phyloP scores from a whole-genome alignment of 2,888 invertebrate genomes.

The Cryptus armator region DNA sequence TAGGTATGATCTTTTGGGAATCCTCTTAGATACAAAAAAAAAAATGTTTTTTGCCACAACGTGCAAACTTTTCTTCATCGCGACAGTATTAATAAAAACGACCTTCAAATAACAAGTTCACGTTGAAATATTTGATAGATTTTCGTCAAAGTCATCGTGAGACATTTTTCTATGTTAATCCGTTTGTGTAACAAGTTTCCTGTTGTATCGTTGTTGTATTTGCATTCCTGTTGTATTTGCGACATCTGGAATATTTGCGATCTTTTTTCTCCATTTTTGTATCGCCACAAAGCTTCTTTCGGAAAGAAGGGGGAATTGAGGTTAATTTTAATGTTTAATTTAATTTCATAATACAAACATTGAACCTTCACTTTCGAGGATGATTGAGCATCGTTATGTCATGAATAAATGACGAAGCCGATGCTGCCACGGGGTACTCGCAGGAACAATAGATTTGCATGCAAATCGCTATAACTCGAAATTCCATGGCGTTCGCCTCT shows the following conservation, averaged over 20 bases:
- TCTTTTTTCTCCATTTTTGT: too few species aligned
- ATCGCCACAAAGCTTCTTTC: too few species aligned
- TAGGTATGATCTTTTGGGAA: background rate
- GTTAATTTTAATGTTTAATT: too few species aligned
- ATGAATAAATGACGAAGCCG: background rate
- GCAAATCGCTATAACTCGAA: constrained; percentile 30
- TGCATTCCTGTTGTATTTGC: too few species aligned
- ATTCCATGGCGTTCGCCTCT: constrained; percentile 21
- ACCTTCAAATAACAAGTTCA: background rate
- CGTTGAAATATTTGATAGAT: too few species aligned
- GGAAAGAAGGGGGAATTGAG: too few species aligned
- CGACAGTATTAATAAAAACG: background rate
- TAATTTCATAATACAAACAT: too few species aligned
- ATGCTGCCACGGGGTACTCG: background rate
- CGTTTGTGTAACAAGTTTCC: too few species aligned
- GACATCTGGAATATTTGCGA: too few species aligned
- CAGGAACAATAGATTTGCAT: background rate
- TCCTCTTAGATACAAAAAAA: background rate
- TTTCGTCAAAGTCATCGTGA: too few species aligned
- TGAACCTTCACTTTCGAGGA: background rate
- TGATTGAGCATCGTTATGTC: background rate
- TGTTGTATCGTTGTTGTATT: too few species aligned
- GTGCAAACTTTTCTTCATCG: background rate
- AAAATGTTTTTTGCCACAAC: background rate
- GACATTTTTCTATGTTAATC: too few species aligned